Evolutionary conservation across 2,888 invertebrate genomes (phyloP).

Genomic region (Eupithecia tripunctaria): DNA sequence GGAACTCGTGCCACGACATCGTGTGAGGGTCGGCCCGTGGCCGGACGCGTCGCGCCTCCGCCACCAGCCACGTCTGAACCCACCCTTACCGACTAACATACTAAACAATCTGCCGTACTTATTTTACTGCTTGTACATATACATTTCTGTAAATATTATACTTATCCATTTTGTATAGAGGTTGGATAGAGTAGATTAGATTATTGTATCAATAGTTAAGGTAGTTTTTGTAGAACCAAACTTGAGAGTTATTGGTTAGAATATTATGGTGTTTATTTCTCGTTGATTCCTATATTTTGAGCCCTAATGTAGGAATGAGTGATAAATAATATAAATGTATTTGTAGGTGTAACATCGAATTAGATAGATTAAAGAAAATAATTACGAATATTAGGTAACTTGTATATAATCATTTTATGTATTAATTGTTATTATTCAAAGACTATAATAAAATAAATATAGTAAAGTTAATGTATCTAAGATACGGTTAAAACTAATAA

Average conservation of each 20-base stretch:
- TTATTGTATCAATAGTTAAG: conserved; percentile 1
- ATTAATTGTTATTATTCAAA: conserved; percentile 31
- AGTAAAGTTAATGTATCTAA: conserved; percentile 35
- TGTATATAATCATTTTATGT: conserved; percentile 30
- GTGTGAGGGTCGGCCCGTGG: conserved; percentile 77
- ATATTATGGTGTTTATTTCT: conserved; percentile 37
- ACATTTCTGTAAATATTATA: conserved; percentile 20
- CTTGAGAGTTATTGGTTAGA: background rate
- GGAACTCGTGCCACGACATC: conserved; percentile 86
- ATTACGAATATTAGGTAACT: background rate
- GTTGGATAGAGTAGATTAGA: background rate
- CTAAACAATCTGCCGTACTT: background rate
- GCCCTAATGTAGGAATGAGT: conserved; percentile 59
- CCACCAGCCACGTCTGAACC: background rate
- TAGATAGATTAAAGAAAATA: conserved; percentile 29
- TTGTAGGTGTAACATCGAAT: conserved; percentile 39
- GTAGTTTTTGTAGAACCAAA: conserved; percentile 19
- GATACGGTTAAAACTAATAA: conserved; percentile 31
- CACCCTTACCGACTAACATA: background rate
- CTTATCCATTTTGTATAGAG: background rate
- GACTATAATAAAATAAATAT: conserved; percentile 28
- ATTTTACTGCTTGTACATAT: conserved; percentile 29
- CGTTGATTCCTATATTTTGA: conserved; percentile 59
- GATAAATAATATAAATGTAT: conserved; percentile 31
- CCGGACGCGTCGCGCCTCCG: conserved; percentile 49